Evolutionary conservation across 2,113 vertebrate genomes (phyloP).

Genomic region (Uria aalge): DNA sequence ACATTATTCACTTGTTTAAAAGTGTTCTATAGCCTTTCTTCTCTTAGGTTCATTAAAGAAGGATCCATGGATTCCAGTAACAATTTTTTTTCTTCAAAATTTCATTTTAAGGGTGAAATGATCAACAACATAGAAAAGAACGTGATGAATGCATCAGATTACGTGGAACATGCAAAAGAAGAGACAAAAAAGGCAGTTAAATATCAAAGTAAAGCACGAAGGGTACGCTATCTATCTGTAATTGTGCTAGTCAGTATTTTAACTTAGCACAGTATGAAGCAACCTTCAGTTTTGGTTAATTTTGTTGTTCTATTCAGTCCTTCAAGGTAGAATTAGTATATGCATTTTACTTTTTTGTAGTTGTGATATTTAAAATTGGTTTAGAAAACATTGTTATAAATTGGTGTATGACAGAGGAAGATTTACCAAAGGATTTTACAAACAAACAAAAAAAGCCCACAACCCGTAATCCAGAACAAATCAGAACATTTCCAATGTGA

Average conservation of each 20-base stretch:
- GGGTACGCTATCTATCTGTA: conserved; percentile 76
- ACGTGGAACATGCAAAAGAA: conserved; percentile 87
- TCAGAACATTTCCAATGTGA: not conserved
- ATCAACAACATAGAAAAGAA: conserved; percentile 95
- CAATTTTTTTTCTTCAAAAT: not conserved
- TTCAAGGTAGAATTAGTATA: not conserved
- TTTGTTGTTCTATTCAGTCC: not conserved
- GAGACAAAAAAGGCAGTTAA: conserved; percentile 92
- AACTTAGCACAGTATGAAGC: not conserved
- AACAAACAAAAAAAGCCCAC: not conserved
- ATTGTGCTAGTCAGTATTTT: not conserved
- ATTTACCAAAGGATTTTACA: not conserved
- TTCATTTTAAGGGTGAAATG: conserved; percentile 87
- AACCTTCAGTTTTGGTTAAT: not conserved
- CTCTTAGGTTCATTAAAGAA: not conserved
- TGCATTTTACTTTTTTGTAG: not conserved
- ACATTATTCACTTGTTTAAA: not conserved
- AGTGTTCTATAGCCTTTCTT: not conserved
- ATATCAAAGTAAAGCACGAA: conserved; percentile 88
- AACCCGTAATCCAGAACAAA: not conserved
- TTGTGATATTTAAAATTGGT: not conserved
- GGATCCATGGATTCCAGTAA: not conserved
- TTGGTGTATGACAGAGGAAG: not conserved
- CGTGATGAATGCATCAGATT: conserved; percentile 85
- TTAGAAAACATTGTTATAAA: not conserved